Conservation (phyloP, 30 jellyfish, hydroid and myxozoan genomes). For the Cassiopea andromeda region DNA sequence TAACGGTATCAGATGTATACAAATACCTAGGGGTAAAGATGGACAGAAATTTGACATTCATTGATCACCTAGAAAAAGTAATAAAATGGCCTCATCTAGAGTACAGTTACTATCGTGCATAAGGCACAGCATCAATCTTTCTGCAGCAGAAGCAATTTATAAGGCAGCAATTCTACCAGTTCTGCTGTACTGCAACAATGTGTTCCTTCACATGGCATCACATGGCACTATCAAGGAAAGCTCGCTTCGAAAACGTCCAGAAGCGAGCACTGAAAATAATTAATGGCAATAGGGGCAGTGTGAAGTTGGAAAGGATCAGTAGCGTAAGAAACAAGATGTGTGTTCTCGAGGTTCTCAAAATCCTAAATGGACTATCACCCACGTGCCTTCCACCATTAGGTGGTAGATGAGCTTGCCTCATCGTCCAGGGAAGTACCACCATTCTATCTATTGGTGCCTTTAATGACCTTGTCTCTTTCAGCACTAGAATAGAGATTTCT, state of each 20-base stretch:
- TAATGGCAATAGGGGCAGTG: conserved; percentile 20
- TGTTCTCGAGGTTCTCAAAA: conserved; percentile 56
- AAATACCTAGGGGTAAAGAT: conserved; percentile 74
- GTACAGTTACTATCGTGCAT: too few relatives aligned
- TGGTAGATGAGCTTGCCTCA: too few relatives aligned
- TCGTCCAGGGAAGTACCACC: too few relatives aligned
- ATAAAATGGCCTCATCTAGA: too few relatives aligned
- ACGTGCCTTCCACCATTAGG: conserved; percentile 49
- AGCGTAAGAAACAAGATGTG: conserved; percentile 47
- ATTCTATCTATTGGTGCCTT: too few relatives aligned
- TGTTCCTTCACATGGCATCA: conserved; percentile 49
- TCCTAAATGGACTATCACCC: conserved; percentile 43
- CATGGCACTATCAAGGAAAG: conserved; percentile 49
- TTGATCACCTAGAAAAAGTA: conserved; percentile 55
- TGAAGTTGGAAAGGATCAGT: conserved; percentile 15
- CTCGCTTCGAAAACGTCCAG: conserved; percentile 32
- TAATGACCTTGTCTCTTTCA: too few relatives aligned
- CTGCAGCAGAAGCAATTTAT: conserved; percentile 42
- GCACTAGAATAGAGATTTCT: too few relatives aligned
- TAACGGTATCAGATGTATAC: conserved; percentile 49
- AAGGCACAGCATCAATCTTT: too few relatives aligned
- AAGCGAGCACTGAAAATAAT: conserved; percentile 31
- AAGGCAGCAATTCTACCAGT: conserved; percentile 28
- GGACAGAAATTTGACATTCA: conserved; percentile 54
- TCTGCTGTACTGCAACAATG: conserved; percentile 37